Evolutionary conservation across 2,797 vertebrate species (phyloP).

Genomic region (Rhyacichthys aspro): DNA sequence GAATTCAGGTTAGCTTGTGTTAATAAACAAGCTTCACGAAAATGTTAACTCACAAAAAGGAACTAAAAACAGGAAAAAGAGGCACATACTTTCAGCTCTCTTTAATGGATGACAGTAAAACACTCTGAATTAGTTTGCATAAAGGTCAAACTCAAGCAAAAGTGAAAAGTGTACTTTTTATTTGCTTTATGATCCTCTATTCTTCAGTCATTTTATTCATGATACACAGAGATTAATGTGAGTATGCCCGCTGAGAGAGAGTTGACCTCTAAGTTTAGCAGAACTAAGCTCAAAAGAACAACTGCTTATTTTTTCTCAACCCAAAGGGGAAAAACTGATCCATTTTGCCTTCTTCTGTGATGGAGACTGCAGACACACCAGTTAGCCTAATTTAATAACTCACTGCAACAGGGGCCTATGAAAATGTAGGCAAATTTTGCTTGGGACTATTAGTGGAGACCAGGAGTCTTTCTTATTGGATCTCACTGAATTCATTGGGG

Average conservation of each 20-base stretch:
- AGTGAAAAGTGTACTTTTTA: not conserved
- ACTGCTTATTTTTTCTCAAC: constrained; percentile 54
- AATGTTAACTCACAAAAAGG: constrained; percentile 42
- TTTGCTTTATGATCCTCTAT: not conserved
- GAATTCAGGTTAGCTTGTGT: constrained; percentile 8
- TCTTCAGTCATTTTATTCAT: constrained; percentile 25
- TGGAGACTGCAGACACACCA: constrained; percentile 31
- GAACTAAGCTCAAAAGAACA: constrained; percentile 28
- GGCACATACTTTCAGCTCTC: not conserved
- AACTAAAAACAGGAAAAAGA: constrained; percentile 24
- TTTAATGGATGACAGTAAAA: constrained; percentile 10
- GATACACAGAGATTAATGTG: constrained; percentile 27
- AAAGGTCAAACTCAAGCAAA: not conserved
- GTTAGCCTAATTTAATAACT: constrained; percentile 55
- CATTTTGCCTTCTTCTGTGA: constrained; percentile 40
- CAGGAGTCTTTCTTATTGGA: constrained; percentile 46
- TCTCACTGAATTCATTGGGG: constrained; percentile 31
- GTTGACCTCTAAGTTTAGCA: constrained; percentile 31
- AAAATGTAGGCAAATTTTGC: constrained; percentile 57
- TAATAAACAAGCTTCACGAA: constrained; percentile 53
- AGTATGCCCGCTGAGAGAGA: constrained; percentile 16
- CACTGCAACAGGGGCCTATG: constrained; percentile 19
- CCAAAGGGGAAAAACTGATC: constrained; percentile 29
- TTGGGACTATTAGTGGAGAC: constrained; percentile 33
- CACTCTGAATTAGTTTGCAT: not conserved